These are phyloP conservation scores for Conus canariensis DNA, from an alignment of 2,888 invertebrate genomes.

Conservation along the genomic window DNA sequence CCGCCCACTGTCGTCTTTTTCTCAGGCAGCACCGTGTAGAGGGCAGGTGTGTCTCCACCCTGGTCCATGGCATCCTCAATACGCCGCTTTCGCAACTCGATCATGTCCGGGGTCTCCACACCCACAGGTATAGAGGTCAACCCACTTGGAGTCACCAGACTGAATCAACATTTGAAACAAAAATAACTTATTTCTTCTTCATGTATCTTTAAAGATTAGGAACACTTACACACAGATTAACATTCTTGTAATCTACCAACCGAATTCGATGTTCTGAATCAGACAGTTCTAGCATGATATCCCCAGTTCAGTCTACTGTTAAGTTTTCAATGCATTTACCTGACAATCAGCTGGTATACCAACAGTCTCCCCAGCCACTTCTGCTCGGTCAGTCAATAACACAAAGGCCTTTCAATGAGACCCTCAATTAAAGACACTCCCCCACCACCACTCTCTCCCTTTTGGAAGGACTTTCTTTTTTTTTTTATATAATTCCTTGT, in stretches of 20 bases:
- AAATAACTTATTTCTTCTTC: too few species aligned
- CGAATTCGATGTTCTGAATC: not conserved
- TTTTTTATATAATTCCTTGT: too few species aligned
- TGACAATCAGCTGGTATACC: not conserved
- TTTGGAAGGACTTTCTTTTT: too few species aligned
- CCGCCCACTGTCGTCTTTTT: constrained; percentile 87
- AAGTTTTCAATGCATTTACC: too few species aligned
- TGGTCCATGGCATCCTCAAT: constrained; percentile 95
- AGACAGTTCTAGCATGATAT: too few species aligned
- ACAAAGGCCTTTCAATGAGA: too few species aligned
- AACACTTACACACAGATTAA: not conserved
- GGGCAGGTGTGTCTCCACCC: constrained; percentile 96
- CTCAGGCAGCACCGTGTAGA: constrained; percentile 97
- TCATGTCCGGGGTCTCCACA: constrained; percentile 98
- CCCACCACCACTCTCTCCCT: too few species aligned
- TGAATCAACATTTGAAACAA: constrained; percentile 47
- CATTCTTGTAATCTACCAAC: too few species aligned
- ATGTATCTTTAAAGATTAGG: not conserved
- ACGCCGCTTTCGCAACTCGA: constrained; percentile 97
- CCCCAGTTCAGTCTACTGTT: too few species aligned
- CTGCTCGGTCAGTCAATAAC: too few species aligned
- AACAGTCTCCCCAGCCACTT: not conserved
- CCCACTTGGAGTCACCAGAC: constrained; percentile 94
- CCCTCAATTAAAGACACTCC: too few species aligned
- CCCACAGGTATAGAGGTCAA: constrained; percentile 94